A percentile compares a stretch with the other conserved stretches of the same genome.
phyloP scores from a whole-genome alignment of 2,113 vertebrate species.

The Aptenodytes forsteri region DNA sequence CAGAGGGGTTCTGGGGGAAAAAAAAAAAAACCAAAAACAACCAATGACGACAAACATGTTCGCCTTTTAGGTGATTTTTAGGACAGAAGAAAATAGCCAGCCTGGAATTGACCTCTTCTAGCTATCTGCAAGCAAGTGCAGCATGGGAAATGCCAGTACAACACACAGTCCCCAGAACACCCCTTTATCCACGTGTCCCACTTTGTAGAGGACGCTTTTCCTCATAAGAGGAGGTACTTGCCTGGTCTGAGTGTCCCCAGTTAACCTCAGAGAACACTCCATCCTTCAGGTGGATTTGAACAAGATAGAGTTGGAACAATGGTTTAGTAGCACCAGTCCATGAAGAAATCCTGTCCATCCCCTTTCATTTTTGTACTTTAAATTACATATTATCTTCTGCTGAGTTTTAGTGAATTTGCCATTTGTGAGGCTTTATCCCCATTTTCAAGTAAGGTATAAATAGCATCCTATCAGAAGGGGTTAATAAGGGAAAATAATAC shows the following conservation, averaged over 20 bases:
- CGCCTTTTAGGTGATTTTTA: background rate
- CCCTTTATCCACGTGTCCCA: accelerated
- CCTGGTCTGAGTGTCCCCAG: background rate
- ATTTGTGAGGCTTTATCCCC: background rate
- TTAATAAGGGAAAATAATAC: background rate
- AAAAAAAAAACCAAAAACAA: background rate
- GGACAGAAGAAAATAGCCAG: background rate
- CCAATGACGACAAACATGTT: background rate
- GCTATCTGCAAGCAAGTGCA: background rate
- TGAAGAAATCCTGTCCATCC: background rate
- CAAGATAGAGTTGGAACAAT: background rate
- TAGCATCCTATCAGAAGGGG: background rate
- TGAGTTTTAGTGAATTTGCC: background rate
- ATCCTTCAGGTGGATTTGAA: background rate
- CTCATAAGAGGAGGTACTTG: background rate
- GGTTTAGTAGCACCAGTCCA: background rate
- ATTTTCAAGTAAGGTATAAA: background rate
- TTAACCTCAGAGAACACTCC: background rate
- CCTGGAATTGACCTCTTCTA: background rate
- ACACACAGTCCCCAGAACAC: background rate
- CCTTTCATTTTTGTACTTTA: background rate
- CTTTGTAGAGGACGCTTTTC: background rate
- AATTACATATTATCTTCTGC: background rate
- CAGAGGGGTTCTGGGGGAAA: accelerated
- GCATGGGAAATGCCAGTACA: background rate